Base-by-base conservation (phyloP, 2,113 vertebrate genomes). In the Apaloderma vittatum region DNA sequence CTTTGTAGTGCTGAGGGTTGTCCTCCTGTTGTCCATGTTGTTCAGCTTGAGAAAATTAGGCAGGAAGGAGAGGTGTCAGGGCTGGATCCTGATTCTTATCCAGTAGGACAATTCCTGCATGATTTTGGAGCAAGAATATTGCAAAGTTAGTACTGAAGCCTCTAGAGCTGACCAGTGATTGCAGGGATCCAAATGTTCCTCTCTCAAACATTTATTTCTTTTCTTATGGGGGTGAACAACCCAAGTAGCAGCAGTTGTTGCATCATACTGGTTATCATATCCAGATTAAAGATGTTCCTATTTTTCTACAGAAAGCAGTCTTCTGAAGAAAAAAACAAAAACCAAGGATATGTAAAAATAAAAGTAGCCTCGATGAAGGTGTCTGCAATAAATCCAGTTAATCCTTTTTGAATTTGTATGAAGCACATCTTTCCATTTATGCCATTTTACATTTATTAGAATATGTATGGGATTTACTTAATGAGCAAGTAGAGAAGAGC, bases 391-490 rank as follows among this genome's bases (percentile, higher is more conserved):
- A 86, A 89, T 48, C n/a, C 72, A 62, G 43, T 40, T 75, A 81
- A 91, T 87, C 9, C 12, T 48, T 94, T 72, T 76, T 11, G 66
- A 61, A 30, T 72, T 95, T 75, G 54, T 75, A 1, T 75, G 79
- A 94, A 55, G 72, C 12, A 5, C 9, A 19, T 65, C 40, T 76
- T 94, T 49, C 68, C 20, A 73, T 51, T 59, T 72, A 82, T 3
- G 2, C 36, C 26, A 52, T 87, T 95, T 93, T 87, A 19, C 12
- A 77, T 70, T 77, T 19, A 91, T 74, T 77, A 71, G 59, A 72
- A 37, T 48, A 43, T 85, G 68, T 62, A 82, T 30, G 51, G n/a
- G 54, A 82, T 95, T 95, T 96, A 67, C 66, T 91, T 81, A 93
- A 79, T 70, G 24, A 77, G 11, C 55, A 77, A 67, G 76, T 86